phyloP scores from a whole-genome alignment of 2,797 vertebrate species.

The Hyperoplus immaculatus region DNA sequence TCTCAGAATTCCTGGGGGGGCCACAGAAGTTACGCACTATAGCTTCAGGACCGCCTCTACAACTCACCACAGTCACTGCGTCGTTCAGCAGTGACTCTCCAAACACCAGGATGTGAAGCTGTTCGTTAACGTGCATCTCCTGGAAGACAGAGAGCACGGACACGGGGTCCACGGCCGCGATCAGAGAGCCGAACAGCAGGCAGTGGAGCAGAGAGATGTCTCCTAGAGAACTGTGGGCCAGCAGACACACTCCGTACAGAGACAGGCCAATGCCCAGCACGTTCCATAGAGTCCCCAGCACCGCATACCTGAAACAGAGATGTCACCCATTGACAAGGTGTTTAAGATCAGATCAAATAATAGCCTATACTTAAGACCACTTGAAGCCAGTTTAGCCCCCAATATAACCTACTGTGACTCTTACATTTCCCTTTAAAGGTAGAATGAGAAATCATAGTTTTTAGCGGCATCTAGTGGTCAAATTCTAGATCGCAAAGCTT shows the following conservation, averaged over 20 bases:
- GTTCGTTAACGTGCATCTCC: constrained; percentile 92
- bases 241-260: constrained; percentile 87
- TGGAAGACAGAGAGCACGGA: constrained; percentile 90
- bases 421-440: not conserved
- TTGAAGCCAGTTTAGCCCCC: not conserved
- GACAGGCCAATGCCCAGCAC: constrained; percentile 88
- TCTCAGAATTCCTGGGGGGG: no score
- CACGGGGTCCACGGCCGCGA: constrained; percentile 87
- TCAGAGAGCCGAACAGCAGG: constrained; percentile 89
- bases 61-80: constrained; percentile 87
- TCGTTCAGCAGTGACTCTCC: constrained; percentile 91
- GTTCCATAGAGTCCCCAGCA: constrained; percentile 89
- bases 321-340: not conserved
- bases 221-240: constrained; percentile 81
- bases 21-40: no score
- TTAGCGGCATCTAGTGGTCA: no score
- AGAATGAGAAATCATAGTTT: no score
- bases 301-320: constrained; percentile 76
- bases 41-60: no score
- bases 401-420: not conserved
- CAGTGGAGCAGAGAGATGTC: constrained; percentile 89
- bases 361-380: not conserved
- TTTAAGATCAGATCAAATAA: not conserved
- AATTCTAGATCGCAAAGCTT: no score
- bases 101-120: constrained; percentile 90